Conservation (phyloP, 2,888 invertebrate genomes). For the Drosophila eohydei region DNA sequence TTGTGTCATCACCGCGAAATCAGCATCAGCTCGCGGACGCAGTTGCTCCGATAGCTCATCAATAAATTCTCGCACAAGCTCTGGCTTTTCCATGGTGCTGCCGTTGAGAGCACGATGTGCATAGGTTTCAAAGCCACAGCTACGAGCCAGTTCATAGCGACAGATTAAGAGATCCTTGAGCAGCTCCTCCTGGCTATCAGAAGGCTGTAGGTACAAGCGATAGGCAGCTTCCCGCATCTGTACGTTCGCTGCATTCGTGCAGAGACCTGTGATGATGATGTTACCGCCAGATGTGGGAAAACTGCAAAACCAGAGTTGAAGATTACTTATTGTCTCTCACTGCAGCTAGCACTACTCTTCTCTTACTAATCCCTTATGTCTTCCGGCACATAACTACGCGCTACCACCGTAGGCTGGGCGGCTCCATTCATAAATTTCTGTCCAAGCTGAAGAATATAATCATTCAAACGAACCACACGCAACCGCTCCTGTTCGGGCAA, state of each 20-base stretch:
- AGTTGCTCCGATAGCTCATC: conserved; percentile 90
- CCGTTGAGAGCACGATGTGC: conserved; percentile 95
- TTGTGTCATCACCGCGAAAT: conserved; percentile 90
- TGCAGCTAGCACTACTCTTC: no score
- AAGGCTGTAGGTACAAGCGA: conserved; percentile 92
- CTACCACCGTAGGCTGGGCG: conserved; percentile 89
- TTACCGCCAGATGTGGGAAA: conserved; percentile 89
- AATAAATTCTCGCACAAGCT: conserved; percentile 92
- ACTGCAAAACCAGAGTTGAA: conserved; percentile 71
- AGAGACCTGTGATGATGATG: conserved; percentile 91
- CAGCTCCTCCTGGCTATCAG: conserved; percentile 90
- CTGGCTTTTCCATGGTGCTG: conserved; percentile 93
- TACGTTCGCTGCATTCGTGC: conserved; percentile 92
- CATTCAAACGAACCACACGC: conserved; percentile 94
- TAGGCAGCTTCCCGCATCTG: conserved; percentile 95
- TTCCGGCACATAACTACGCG: conserved; percentile 89
- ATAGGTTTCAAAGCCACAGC: conserved; percentile 96
- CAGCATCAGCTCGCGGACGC: conserved; percentile 89
- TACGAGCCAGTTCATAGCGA: conserved; percentile 91
- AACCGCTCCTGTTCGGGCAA: conserved; percentile 90
- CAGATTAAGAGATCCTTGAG: conserved; percentile 90
- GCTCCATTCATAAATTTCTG: conserved; percentile 93
- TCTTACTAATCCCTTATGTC: conserved; percentile 91
- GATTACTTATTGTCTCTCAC: not conserved
- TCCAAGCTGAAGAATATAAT: conserved; percentile 92